phyloP scores from a whole-genome alignment of 92 coral and sea anemone genomes.

The Diadumene lineata region DNA sequence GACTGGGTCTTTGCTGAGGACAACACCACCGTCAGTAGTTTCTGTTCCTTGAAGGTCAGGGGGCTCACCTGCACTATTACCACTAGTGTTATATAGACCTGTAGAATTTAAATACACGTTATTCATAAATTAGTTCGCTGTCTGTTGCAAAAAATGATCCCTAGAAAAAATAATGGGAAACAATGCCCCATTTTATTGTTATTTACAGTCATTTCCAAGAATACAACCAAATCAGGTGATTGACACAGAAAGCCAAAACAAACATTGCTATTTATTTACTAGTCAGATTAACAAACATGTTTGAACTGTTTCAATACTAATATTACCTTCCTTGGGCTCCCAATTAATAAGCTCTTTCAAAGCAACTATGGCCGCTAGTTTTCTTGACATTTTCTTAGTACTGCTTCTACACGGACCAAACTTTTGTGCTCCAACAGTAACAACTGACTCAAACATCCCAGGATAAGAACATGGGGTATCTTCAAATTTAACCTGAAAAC shows the following conservation, averaged over 20 bases:
- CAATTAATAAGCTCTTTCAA: conserved; percentile 73
- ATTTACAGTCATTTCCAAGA: too few relatives aligned
- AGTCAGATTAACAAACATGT: not conserved
- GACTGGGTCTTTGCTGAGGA: conserved; percentile 69
- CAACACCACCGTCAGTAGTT: conserved; percentile 26
- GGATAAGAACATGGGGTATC: conserved; percentile 68
- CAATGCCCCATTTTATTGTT: too few relatives aligned
- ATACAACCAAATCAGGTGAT: too few relatives aligned
- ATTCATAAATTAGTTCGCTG: too few relatives aligned
- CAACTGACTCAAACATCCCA: conserved; percentile 62
- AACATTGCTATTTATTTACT: too few relatives aligned
- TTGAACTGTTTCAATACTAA: not conserved
- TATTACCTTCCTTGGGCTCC: conserved; percentile 72
- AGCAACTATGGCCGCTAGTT: conserved; percentile 69
- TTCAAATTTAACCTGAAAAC: conserved; percentile 73
- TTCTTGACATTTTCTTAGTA: conserved; percentile 66
- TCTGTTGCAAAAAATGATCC: too few relatives aligned
- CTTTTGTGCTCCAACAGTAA: conserved; percentile 59
- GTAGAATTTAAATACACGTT: too few relatives aligned
- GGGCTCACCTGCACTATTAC: conserved; percentile 5
- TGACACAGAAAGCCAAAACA: too few relatives aligned
- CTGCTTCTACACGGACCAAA: conserved; percentile 79
- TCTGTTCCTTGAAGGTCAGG: not conserved
- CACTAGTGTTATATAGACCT: conserved; percentile 52
- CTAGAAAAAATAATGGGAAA: too few relatives aligned